Percentiles rank a stretch among this genome's conserved stretches.
These are phyloP conservation scores for Pyrgus malvae DNA, from an alignment of 2,888 invertebrate species.

Conservation along the genomic window DNA sequence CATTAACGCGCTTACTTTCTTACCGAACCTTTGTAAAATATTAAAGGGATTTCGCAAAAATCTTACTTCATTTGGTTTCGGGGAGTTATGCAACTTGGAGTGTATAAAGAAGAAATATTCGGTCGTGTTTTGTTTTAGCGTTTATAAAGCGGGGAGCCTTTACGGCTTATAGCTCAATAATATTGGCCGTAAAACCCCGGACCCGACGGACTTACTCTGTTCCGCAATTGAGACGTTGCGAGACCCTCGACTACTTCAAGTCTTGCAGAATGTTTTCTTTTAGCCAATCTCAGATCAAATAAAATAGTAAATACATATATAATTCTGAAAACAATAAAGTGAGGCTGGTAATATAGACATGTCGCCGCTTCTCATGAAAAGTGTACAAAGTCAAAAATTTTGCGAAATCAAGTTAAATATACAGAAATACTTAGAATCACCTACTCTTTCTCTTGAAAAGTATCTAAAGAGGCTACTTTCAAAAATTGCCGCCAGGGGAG, in stretches of 20 bases:
- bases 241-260: conserved; percentile 51
- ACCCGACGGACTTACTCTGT: conserved; percentile 56
- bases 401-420: too few species aligned
- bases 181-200: conserved; percentile 66
- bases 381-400: too few species aligned
- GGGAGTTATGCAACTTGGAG: conserved; percentile 53
- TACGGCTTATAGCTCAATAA: conserved; percentile 76
- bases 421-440: too few species aligned
- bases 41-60: conserved; percentile 52
- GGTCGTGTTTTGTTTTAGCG: conserved; percentile 67
- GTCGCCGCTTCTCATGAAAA: too few species aligned
- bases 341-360: too few species aligned
- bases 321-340: too few species aligned
- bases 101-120: conserved; percentile 67
- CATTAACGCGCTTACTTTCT: conserved; percentile 32
- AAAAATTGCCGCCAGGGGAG: too few species aligned
- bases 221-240: conserved; percentile 64
- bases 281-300: too few species aligned
- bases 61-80: conserved; percentile 54
- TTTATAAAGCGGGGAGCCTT: conserved; percentile 66
- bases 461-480: too few species aligned
- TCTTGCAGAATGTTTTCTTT: conserved; percentile 50
- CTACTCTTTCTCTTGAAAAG: too few species aligned
- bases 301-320: too few species aligned
- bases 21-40: conserved; percentile 41